Evolutionary conservation across 2,797 vertebrate species (phyloP).

Genomic region (Protonibea diacanthus): DNA sequence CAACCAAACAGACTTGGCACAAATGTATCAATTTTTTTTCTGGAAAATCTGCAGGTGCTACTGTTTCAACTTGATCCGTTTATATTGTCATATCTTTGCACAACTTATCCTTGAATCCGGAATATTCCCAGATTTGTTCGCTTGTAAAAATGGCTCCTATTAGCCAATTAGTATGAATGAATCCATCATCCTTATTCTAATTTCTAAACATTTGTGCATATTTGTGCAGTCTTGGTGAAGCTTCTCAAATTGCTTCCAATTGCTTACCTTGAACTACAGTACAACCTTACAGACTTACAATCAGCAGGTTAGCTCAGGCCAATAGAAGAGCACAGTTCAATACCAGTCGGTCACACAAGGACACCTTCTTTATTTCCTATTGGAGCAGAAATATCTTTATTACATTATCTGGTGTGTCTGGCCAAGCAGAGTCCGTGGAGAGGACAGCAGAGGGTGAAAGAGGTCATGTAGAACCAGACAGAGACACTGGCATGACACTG

Average conservation of each 20-base stretch:
- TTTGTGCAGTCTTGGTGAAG: not conserved
- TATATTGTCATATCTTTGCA: not conserved
- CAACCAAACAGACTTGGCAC: not conserved
- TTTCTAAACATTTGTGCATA: not conserved
- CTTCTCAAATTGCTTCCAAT: not conserved
- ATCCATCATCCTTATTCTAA: not conserved
- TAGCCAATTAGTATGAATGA: not conserved
- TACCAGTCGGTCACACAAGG: constrained; percentile 64
- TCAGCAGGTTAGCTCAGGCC: constrained; percentile 42
- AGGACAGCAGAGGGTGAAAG: constrained; percentile 73
- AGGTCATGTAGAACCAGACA: constrained; percentile 81
- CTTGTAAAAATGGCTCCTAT: not conserved
- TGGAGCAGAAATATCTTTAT: constrained; percentile 84
- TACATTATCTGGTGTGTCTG: constrained; percentile 73
- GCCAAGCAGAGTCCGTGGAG: constrained; percentile 68
- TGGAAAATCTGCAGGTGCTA: not conserved
- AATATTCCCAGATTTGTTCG: not conserved
- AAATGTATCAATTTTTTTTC: not conserved
- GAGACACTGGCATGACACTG: constrained; percentile 84
- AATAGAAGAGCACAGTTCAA: constrained; percentile 36
- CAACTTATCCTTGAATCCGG: not conserved
- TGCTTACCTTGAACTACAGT: not conserved
- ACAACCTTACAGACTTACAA: not conserved
- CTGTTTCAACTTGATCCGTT: not conserved
- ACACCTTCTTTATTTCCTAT: constrained; percentile 71